Evolutionary conservation across 2,797 vertebrate species (phyloP), one percentile per base, ranked within the genome.

Genomic region (Spondyliosoma cantharus): DNA sequence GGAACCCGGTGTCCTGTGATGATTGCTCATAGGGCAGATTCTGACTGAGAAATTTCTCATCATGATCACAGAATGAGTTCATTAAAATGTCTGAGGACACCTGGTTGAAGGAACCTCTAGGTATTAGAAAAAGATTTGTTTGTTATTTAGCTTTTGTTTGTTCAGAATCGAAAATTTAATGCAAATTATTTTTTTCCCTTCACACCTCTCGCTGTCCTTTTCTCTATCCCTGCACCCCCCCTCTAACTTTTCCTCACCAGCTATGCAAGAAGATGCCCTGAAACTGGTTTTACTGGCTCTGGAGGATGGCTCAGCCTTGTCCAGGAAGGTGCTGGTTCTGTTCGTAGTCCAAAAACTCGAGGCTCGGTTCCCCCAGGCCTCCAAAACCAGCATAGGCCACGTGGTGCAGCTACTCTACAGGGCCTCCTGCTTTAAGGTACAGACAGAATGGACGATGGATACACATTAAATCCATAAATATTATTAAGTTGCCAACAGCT

Each of bases 21-120:
- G 97, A 97, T 95, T 90, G 93, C 96, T 95, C 96, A 96, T 98
- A 98, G 97, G 97, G 97, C 97, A 98, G 96, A 98, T 98, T 97
- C 96, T 98, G 97, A 98, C 71, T 88, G 91, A 64, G 91, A 91
- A 85, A 70, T 83, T 90, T 92, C 90, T 85, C 88, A 81, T 76
- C 76, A 74, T 93, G 93, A 94, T 94, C 90, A 92, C 73, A 89
- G 58, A 89, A 89, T 75, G 90, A 92, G 90, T 92, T 90, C 74
- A 74, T 76, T 71, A 20, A 72, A 75, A 80, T 71, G 72, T 91
- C 92, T 92, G 92, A 93, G 92, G 92, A 93, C 90, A 90, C 90
- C 74, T 73, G 43, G 16, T 59, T 58, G 13, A 20, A 58, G 54
- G 7, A 65, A 13, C 13, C 5, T 58, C 27, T 42, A 2, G 49